Conservation (phyloP, 2,797 vertebrate species). For the Poecilia wingei region DNA sequence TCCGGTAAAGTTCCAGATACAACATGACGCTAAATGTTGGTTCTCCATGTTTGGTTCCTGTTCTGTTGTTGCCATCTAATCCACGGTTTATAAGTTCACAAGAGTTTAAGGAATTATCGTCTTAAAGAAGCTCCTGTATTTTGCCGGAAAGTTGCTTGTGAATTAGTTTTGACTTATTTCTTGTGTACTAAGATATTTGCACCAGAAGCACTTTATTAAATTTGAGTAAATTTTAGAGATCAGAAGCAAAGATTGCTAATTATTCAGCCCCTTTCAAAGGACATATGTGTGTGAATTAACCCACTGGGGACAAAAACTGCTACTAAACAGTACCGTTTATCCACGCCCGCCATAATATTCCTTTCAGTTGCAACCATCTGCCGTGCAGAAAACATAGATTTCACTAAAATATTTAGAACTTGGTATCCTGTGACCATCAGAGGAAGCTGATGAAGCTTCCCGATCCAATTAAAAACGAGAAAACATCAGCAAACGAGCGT, state of each 20-base stretch:
- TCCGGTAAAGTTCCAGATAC: too few relatives aligned
- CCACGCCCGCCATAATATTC: slow-evolving; percentile 14
- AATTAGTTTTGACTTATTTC: too few relatives aligned
- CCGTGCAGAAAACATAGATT: slow-evolving; percentile 18
- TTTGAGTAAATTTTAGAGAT: slow-evolving; percentile 49
- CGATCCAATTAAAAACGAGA: slow-evolving; percentile 10
- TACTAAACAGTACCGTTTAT: slow-evolving; percentile 43
- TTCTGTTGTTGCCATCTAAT: too few relatives aligned
- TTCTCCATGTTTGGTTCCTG: too few relatives aligned
- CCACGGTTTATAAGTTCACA: too few relatives aligned
- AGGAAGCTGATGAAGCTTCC: slow-evolving; percentile 9
- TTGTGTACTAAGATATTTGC: too few relatives aligned
- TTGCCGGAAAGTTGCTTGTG: too few relatives aligned
- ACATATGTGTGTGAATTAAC: slow-evolving; percentile 52
- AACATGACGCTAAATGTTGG: too few relatives aligned
- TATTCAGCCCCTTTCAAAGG: slow-evolving; percentile 54
- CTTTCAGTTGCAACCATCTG: slow-evolving; percentile 30
- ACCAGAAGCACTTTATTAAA: slow-evolving; percentile 3
- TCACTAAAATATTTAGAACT: slow-evolving; percentile 31
- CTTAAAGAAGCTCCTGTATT: too few relatives aligned
- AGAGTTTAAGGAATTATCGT: too few relatives aligned
- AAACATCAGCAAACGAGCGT: slow-evolving; percentile 33
- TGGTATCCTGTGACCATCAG: slow-evolving; percentile 21
- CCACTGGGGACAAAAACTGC: slow-evolving; percentile 45
- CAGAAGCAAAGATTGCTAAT: slow-evolving; percentile 49